Evolutionary conservation across 2,797 vertebrate genomes (phyloP), one percentile per base, ranked within the genome.

Genomic region (Microctenopoma steveboyesi): DNA sequence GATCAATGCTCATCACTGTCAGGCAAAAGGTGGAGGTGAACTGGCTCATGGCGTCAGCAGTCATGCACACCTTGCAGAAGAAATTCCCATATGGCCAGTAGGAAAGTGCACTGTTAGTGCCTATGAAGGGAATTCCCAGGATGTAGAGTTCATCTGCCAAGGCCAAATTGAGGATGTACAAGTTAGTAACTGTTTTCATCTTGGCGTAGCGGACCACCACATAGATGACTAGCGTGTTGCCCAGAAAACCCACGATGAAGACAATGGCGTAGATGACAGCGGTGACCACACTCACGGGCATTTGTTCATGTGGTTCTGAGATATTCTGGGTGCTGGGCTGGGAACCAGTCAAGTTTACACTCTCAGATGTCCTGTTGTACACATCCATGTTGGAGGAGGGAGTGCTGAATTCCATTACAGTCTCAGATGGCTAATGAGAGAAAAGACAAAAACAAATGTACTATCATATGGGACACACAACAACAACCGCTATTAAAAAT

Each of bases 151-250:
- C 96, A 0, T 99, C 97, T 0, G 98, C 97, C 49, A 99, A 81
- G 0, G 97, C 97, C 56, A 98, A 81, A 79, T 99, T 99, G 22
- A 99, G 91, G 89, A 99, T 96, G 88, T 99, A 99, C 64, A 98
- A 95, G 82, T 99, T 98, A 74, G 98, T 99, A 58, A 97, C 96
- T 0, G 96, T 97, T 78, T 97, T 97, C 95, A 97, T 97, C 90
- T 97, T 98, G 91, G 95, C 91, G 0, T 97, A 95, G 3, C 96
- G 93, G 69, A 97, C 77, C 47, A 99, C 94, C 76, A 98, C 96
- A 0, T 96, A 98, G 75, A 99, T 98, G 84, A 94, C 96, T 80
- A 99, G 79, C 0, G 94, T 87, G 71, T 99, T 99, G 11, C 98
- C 97, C 0, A 96, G 92, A 50, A 98, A 93, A 5, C 98, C 97